Conservation (phyloP, 2,113 vertebrate genomes). For the Chaetura pelagica region DNA sequence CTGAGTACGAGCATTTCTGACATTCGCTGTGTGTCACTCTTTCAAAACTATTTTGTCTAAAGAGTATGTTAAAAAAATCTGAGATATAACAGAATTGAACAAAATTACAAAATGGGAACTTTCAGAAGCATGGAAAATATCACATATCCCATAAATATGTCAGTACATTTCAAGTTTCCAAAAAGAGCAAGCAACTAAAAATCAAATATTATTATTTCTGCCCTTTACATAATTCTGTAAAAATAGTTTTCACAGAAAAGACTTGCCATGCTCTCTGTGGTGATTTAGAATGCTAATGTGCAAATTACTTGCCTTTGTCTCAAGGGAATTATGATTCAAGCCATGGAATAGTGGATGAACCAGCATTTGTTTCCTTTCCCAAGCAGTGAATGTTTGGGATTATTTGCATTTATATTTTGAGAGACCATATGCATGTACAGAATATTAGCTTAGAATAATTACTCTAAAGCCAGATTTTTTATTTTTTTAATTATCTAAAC, state of each 20-base stretch:
- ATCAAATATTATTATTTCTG: conserved; percentile 29
- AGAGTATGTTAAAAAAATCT: not conserved
- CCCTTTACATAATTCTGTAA: conserved; percentile 11
- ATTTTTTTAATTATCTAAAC: not conserved
- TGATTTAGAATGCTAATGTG: not conserved
- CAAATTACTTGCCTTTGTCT: not conserved
- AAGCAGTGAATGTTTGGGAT: not conserved
- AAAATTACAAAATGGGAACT: conserved; percentile 16
- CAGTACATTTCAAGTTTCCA: conserved; percentile 21
- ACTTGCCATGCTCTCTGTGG: not conserved
- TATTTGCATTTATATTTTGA: not conserved
- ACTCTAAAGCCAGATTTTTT: not conserved
- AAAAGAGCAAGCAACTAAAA: conserved; percentile 16
- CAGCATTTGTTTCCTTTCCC: not conserved
- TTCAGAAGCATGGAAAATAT: conserved; percentile 15
- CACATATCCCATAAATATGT: not conserved
- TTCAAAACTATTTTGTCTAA: not conserved
- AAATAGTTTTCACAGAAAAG: conserved; percentile 39
- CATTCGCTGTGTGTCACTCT: not conserved
- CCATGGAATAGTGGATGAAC: not conserved
- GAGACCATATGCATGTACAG: not conserved
- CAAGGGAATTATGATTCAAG: not conserved
- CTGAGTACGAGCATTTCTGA: not conserved
- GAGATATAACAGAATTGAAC: not conserved
- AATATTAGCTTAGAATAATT: not conserved